Percentiles rank a stretch among this genome's conserved stretches.
These are phyloP conservation scores for Oedothorax gibbosus DNA, from an alignment of 1,140 invertebrate species.

Conservation along the genomic window DNA sequence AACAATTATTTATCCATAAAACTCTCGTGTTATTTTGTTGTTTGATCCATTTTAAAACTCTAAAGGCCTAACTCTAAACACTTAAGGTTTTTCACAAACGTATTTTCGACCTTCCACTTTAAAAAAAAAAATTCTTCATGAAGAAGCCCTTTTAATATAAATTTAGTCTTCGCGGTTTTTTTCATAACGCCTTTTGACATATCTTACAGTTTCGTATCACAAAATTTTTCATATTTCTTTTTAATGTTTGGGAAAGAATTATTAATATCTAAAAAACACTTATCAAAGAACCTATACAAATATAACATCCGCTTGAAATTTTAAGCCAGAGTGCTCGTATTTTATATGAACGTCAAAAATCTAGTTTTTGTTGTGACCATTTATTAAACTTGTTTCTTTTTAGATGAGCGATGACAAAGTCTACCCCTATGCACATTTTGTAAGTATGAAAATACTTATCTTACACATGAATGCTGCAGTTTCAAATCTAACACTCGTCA, in stretches of 20 bases:
- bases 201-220: too few species aligned
- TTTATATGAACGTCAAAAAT: neutral
- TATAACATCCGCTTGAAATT: neutral
- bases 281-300: neutral
- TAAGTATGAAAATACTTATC: constrained; percentile 3
- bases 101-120: too few species aligned
- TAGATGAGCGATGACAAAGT: constrained; percentile 3
- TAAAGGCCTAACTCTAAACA: too few species aligned
- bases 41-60: too few species aligned
- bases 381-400: neutral
- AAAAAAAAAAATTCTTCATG: too few species aligned
- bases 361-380: neutral
- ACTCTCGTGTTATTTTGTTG: too few species aligned
- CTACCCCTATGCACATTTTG: constrained; percentile 24
- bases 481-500: neutral
- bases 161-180: too few species aligned
- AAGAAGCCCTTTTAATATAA: neutral
- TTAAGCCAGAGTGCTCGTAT: neutral
- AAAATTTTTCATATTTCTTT: too few species aligned
- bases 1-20: too few species aligned
- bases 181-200: too few species aligned
- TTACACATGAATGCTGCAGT: neutral
- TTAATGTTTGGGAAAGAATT: neutral
- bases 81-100: too few species aligned
- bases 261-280: neutral